phyloP scores from a whole-genome alignment of 2,113 vertebrate species.

The Pachypanchax playfairii region DNA sequence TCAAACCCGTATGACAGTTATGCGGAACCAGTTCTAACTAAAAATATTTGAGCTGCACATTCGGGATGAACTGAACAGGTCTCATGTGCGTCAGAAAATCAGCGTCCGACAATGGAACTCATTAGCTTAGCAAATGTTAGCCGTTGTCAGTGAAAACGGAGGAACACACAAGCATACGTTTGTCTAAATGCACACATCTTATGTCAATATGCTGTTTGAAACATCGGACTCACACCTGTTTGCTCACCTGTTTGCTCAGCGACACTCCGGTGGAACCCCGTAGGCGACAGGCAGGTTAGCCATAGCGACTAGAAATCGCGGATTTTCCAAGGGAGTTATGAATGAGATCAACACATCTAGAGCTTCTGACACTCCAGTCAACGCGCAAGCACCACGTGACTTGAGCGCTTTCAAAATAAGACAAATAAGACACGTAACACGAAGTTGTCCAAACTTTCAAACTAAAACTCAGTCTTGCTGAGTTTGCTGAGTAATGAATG shows the following conservation, averaged over 20 bases:
- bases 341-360: background rate
- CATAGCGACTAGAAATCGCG: background rate
- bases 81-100: background rate
- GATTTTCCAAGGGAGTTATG: background rate
- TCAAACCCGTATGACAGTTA: too few species aligned
- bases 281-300: background rate
- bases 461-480: background rate
- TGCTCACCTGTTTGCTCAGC: slow-evolving; percentile 24
- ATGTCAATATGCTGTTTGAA: too few species aligned
- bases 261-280: slow-evolving; percentile 1
- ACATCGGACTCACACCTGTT: background rate
- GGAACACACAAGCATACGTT: background rate
- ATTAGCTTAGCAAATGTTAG: background rate
- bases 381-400: slow-evolving; percentile 7
- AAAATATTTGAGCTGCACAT: background rate
- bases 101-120: slow-evolving; percentile 34
- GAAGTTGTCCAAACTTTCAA: background rate
- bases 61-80: background rate
- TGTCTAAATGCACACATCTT: background rate
- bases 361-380: too few species aligned
- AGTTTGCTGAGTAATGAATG: too few species aligned
- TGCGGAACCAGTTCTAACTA: background rate
- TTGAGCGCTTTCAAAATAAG: background rate
- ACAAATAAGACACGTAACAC: background rate
- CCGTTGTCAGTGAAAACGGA: background rate